Conservation (phyloP, 1,140 invertebrate species). For the Contarinia nasturtii region DNA sequence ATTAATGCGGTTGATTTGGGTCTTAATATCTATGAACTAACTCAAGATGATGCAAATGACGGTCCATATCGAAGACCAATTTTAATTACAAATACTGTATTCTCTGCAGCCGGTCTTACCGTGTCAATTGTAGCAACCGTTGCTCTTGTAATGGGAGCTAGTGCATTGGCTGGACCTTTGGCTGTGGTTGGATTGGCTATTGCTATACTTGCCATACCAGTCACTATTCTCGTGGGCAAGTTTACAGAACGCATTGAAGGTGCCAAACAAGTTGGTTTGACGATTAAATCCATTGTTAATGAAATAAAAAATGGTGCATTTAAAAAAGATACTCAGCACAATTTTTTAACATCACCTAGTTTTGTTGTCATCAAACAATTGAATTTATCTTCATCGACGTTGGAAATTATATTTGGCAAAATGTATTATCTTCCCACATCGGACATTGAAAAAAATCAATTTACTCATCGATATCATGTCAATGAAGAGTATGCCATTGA, state of each 20-base stretch:
- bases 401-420: not conserved
- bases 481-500: not conserved
- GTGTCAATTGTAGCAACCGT: not conserved
- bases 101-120: not conserved
- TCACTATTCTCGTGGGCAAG: not conserved
- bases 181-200: not conserved
- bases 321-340: not conserved
- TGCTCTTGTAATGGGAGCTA: not conserved
- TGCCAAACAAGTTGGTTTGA: not conserved
- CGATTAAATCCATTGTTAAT: not conserved
- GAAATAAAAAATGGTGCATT: not conserved
- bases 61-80: not conserved
- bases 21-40: not conserved
- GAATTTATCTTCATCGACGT: not conserved
- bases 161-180: not conserved
- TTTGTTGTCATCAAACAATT: not conserved
- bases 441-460: not conserved
- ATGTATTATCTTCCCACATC: not conserved
- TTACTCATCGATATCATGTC: not conserved
- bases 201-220: not conserved
- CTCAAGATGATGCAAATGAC: too few species aligned
- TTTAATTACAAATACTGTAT: not conserved
- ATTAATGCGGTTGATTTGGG: not conserved
- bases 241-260: not conserved
- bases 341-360: not conserved